Conservation (phyloP, 2,113 vertebrate species). For the Amblyornis subalaris region DNA sequence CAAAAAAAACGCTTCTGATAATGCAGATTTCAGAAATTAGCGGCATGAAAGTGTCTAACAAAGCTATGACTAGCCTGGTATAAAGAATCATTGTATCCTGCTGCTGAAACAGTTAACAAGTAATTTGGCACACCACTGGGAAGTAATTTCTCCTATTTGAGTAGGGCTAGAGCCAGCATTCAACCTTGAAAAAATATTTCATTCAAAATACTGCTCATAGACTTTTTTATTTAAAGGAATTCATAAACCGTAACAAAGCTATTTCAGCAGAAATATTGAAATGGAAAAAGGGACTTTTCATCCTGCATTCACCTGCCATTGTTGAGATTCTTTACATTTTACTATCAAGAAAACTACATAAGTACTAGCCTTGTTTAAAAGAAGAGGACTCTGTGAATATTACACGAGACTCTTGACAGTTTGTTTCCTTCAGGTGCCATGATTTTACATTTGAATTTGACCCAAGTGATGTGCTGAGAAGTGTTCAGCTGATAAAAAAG, state of each 20-base stretch:
- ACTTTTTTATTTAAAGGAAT: constrained; percentile 33
- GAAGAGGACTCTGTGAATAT: constrained; percentile 3
- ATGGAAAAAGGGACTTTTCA: constrained; percentile 21
- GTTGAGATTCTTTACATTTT: constrained; percentile 44
- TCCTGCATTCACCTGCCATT: constrained; percentile 14
- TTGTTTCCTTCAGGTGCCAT: constrained; percentile 45
- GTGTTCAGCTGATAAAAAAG: constrained; percentile 26
- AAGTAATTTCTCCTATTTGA: constrained; percentile 46
- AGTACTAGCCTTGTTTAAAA: constrained; percentile 34
- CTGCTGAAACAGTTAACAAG: constrained; percentile 53
- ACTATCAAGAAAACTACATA: constrained; percentile 38
- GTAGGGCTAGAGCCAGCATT: constrained; percentile 4
- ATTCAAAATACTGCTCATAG: constrained; percentile 32
- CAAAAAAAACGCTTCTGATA: neutral
- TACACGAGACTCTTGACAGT: constrained; percentile 37
- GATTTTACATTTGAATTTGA: constrained; percentile 58
- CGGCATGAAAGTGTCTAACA: neutral
- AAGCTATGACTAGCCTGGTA: neutral
- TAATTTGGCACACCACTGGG: constrained; percentile 43
- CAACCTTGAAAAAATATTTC: constrained; percentile 45
- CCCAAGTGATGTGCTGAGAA: constrained; percentile 27
- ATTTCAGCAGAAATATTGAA: constrained; percentile 43
- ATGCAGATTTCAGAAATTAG: constrained; percentile 25
- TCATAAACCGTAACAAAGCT: constrained; percentile 30
- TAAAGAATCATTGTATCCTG: neutral